phyloP scores from a whole-genome alignment of 2,797 vertebrate species.

The Staurois parvus region DNA sequence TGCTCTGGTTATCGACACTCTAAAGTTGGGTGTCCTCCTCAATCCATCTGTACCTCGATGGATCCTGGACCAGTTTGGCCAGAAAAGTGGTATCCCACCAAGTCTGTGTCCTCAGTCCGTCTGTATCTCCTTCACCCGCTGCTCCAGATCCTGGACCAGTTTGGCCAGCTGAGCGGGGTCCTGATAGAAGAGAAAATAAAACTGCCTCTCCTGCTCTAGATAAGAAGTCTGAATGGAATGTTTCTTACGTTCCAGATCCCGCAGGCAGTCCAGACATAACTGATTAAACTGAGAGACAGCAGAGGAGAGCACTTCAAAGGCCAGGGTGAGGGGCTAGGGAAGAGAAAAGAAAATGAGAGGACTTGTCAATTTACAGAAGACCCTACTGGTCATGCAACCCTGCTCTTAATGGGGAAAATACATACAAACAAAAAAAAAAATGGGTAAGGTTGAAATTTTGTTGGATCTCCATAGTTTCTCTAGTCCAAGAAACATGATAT shows the following conservation, averaged over 20 bases:
- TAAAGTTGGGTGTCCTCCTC: background rate
- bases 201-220: conserved; percentile 7
- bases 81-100: too few species aligned
- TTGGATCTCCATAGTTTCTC: too few species aligned
- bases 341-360: background rate
- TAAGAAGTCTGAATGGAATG: conserved; percentile 10
- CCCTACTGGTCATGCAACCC: too few species aligned
- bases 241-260: conserved; percentile 50
- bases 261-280: conserved; percentile 46
- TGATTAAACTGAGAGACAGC: conserved; percentile 42
- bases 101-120: too few species aligned
- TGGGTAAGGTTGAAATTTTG: too few species aligned
- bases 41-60: background rate
- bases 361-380: background rate
- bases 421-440: too few species aligned
- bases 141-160: conserved; percentile 37
- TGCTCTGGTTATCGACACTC: too few species aligned
- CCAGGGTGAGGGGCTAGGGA: conserved; percentile 1
- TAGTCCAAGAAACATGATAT: too few species aligned
- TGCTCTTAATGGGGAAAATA: too few species aligned
- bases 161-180: conserved; percentile 11
- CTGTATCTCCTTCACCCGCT: conserved; percentile 19
- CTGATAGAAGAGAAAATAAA: conserved; percentile 42
- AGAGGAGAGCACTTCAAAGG: conserved; percentile 11
- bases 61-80: conserved; percentile 18